Base-by-base conservation (phyloP, 1,140 invertebrate genomes). In the Drosophila sp. region DNA sequence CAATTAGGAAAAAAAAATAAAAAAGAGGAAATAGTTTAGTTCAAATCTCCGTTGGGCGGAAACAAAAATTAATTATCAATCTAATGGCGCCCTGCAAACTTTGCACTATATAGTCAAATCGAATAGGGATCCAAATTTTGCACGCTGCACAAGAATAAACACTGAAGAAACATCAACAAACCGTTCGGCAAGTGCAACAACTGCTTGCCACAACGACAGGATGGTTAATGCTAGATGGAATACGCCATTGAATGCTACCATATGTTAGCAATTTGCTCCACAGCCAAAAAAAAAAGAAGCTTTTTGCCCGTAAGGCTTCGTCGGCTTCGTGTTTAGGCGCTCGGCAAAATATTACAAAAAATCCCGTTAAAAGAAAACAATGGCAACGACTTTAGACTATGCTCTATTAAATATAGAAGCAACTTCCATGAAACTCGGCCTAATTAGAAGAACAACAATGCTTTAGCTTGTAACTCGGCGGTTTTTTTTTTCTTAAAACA, bases 141-240 rank as follows among this genome's bases (percentile, higher is more conserved):
- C 54, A 60, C 73, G 73, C 35, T 54, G 23, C 41, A 38, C 10
- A 70, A 30, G 30, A 33, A 64, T 60, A 38, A 54, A 50, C 35
- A 32, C 10, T 50, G 7, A 10, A 41, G 17, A 23, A 41, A 27
- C 41, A 40, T 65, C 47, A 75, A 60, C 56, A 58, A 58, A 58
- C 56, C 56, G 56, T 58, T 35, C 56, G 56, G 56, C 56, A 58
- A 58, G 33, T 58, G 56, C 17, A 47, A 38, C 67, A 79, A 87
- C 83, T 76, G 84, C 66, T 83, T 87, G 83, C 79, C 83, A 83
- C 83, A 79, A 83, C 83, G 76, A 66, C 79, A 86, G 83, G 84
- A 86, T 80, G 73, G 75, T 62, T 60, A 86, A 86, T 86, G 83
- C 57, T 89, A 77, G 84, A 71, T 70, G 82, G 55, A 32, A 63